A percentile compares a stretch with the other conserved stretches of the same genome.
phyloP scores from a whole-genome alignment of 2,113 vertebrate genomes.

The Atherinomorus stipes region DNA sequence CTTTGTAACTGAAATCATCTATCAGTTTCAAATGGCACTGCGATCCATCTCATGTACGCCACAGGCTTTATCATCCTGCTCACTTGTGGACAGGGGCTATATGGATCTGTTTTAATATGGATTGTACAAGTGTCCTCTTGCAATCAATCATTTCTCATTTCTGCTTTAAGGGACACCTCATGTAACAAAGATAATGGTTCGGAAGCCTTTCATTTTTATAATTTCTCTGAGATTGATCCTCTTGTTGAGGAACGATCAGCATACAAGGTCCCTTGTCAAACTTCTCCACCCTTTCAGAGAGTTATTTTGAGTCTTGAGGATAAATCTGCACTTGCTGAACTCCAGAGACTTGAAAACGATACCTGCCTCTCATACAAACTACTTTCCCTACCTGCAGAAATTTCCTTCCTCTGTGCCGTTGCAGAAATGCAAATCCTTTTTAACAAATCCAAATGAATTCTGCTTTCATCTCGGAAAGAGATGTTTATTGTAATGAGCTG shows the following conservation, averaged over 20 bases:
- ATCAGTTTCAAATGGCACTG: slow-evolving; percentile 28
- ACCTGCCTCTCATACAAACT: slow-evolving; percentile 57
- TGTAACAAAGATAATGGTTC: slow-evolving; percentile 71
- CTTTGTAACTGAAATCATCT: slow-evolving; percentile 28
- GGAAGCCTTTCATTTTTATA: slow-evolving; percentile 54
- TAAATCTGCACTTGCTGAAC: slow-evolving; percentile 54
- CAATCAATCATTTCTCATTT: slow-evolving; percentile 64
- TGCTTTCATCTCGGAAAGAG: slow-evolving; percentile 30
- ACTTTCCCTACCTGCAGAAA: slow-evolving; percentile 33
- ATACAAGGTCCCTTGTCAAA: slow-evolving; percentile 66
- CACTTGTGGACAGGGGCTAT: slow-evolving; percentile 35
- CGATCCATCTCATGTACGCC: slow-evolving; percentile 34
- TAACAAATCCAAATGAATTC: slow-evolving; percentile 52
- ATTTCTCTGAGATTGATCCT: slow-evolving; percentile 62
- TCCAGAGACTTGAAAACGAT: slow-evolving; percentile 41
- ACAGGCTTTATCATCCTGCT: slow-evolving; percentile 24
- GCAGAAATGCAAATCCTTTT: slow-evolving; percentile 64
- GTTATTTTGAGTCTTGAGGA: slow-evolving; percentile 69
- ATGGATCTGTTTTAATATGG: slow-evolving; percentile 37
- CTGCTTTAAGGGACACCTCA: slow-evolving; percentile 53
- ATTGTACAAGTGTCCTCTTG: slow-evolving; percentile 40
- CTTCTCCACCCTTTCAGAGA: slow-evolving; percentile 48
- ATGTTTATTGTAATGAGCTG: slow-evolving; percentile 53
- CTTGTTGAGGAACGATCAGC: slow-evolving; percentile 63
- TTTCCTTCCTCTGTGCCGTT: slow-evolving; percentile 35